Conservation (phyloP, 2,797 vertebrate species). For the Phalanger gymnotis region DNA sequence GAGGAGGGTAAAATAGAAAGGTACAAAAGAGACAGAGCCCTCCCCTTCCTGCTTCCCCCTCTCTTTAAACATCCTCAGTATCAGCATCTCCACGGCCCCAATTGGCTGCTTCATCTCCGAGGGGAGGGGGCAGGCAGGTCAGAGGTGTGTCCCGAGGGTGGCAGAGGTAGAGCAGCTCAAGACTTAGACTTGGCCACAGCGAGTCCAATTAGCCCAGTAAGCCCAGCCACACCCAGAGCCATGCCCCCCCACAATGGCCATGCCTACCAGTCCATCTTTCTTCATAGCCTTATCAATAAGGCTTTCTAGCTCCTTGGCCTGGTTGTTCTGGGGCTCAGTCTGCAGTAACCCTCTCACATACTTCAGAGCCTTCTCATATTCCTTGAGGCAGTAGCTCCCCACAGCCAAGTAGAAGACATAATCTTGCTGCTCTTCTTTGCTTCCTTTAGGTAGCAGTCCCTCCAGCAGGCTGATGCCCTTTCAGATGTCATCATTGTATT, state of each 20-base stretch:
- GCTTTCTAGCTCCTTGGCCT: slow-evolving; percentile 91
- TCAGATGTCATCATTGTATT: slow-evolving; percentile 89
- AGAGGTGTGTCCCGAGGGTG: not conserved
- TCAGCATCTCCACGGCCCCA: not conserved
- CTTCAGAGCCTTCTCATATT: slow-evolving; percentile 93
- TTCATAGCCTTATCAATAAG: slow-evolving; percentile 93
- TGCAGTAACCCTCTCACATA: slow-evolving; percentile 90
- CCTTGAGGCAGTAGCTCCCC: slow-evolving; percentile 95
- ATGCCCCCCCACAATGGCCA: slow-evolving; percentile 95
- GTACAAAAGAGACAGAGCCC: not conserved
- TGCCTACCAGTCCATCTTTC: slow-evolving; percentile 95
- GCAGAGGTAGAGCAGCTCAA: slow-evolving; percentile 78
- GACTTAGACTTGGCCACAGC: slow-evolving; percentile 93
- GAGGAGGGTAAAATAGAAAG: not conserved
- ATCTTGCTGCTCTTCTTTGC: slow-evolving; percentile 92
- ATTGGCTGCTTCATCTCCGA: not conserved
- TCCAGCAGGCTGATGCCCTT: slow-evolving; percentile 90
- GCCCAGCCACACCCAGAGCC: slow-evolving; percentile 90
- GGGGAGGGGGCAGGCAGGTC: not conserved
- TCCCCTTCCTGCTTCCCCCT: not conserved
- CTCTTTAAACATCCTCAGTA: not conserved
- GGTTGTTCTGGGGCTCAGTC: slow-evolving; percentile 93
- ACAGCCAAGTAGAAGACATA: slow-evolving; percentile 93
- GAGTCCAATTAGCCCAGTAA: slow-evolving; percentile 93
- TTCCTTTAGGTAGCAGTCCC: slow-evolving; percentile 90